Evolutionary conservation across 2,113 vertebrate genomes (phyloP).

Genomic region (Parus major): DNA sequence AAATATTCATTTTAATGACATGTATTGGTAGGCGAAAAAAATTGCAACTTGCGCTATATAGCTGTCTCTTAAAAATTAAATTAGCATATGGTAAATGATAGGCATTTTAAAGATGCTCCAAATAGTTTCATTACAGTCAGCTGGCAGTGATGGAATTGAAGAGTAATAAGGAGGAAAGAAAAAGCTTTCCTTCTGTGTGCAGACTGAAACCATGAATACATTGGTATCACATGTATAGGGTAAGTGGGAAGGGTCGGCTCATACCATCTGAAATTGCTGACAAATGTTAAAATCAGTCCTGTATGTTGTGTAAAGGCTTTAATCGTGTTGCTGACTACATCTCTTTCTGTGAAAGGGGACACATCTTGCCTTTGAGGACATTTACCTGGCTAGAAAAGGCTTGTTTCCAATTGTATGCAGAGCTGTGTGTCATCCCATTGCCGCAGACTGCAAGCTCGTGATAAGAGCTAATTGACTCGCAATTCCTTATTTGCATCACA

Average conservation of each 20-base stretch:
- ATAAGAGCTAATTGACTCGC: slow-evolving; percentile 46
- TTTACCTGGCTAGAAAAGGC: slow-evolving; percentile 31
- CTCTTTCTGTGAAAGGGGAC: slow-evolving; percentile 41
- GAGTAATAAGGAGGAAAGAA: not conserved
- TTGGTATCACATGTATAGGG: not conserved
- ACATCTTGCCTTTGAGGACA: not conserved
- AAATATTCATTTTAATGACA: slow-evolving; percentile 63
- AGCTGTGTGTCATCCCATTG: not conserved
- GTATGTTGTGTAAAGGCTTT: slow-evolving; percentile 13
- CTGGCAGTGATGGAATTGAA: slow-evolving; percentile 6
- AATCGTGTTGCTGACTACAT: slow-evolving; percentile 48
- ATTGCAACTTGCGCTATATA: slow-evolving; percentile 32
- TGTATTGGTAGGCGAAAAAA: slow-evolving; percentile 4
- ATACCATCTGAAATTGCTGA: slow-evolving; percentile 47
- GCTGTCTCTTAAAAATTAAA: slow-evolving; percentile 47
- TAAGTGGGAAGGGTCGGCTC: not conserved
- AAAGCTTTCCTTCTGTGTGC: not conserved
- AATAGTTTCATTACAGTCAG: slow-evolving; percentile 27
- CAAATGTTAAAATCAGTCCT: slow-evolving; percentile 28
- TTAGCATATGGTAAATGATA: not conserved
- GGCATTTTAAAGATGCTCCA: slow-evolving; percentile 22
- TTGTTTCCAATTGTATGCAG: slow-evolving; percentile 27
- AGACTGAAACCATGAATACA: not conserved
- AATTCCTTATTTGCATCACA: slow-evolving; percentile 33
- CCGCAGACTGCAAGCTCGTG: not conserved